Evolutionary conservation across 2,888 invertebrate genomes (phyloP).

Genomic region (Agrotis exclamationis): DNA sequence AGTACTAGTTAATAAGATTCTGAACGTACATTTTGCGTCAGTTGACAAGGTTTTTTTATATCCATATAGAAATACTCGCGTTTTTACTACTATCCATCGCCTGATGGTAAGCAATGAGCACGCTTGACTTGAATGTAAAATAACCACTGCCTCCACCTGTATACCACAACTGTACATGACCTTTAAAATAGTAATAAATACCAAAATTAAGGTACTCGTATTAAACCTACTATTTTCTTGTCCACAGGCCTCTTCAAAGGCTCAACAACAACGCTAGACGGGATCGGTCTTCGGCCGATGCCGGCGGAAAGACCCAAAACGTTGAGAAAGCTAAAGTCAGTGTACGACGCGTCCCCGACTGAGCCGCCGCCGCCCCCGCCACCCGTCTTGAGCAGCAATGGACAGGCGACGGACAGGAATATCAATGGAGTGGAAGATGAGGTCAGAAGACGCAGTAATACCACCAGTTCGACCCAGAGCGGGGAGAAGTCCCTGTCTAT

Average conservation of each 20-base stretch:
- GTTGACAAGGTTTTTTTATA: too few species aligned
- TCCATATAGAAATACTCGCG: too few species aligned
- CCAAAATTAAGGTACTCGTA: background rate
- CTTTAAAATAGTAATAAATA: too few species aligned
- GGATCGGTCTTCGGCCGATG: conserved; percentile 91
- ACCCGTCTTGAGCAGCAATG: conserved; percentile 84
- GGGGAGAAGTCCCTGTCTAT: conserved; percentile 90
- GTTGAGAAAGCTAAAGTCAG: conserved; percentile 93
- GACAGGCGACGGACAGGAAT: conserved; percentile 79
- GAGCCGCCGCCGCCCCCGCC: conserved; percentile 77
- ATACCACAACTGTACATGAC: too few species aligned
- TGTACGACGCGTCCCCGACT: conserved; percentile 92
- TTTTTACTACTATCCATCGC: too few species aligned
- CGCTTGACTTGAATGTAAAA: too few species aligned
- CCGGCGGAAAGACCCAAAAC: conserved; percentile 94
- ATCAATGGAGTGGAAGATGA: conserved; percentile 88
- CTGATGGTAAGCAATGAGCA: too few species aligned
- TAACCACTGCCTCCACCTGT: too few species aligned
- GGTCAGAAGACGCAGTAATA: conserved; percentile 86
- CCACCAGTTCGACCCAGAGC: conserved; percentile 85
- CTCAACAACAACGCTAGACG: conserved; percentile 93
- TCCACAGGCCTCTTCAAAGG: conserved; percentile 95
- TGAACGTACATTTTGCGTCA: too few species aligned
- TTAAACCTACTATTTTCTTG: conserved; percentile 67
- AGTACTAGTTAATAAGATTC: too few species aligned